phyloP scores from a whole-genome alignment of 2,888 invertebrate species.

The Folsomia candida region DNA sequence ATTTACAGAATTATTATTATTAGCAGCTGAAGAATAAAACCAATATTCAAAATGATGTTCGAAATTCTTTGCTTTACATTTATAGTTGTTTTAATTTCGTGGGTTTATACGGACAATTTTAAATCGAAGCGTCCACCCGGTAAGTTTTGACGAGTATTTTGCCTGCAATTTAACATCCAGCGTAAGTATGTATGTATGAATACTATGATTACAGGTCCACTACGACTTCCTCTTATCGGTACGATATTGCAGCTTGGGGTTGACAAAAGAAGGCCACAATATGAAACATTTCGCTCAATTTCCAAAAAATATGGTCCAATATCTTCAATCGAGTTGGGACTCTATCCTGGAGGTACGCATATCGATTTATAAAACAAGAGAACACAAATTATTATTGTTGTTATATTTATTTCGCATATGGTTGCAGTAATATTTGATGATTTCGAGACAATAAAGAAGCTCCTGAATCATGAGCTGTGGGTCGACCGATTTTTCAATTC shows the following conservation, averaged over 20 bases:
- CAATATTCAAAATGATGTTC: conserved; percentile 1
- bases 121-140: neutral
- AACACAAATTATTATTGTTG: too few relatives aligned
- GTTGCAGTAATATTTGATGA: conserved; percentile 27
- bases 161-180: too few relatives aligned
- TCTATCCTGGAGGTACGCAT: neutral
- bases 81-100: neutral
- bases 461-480: conserved; percentile 26
- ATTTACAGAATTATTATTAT: too few relatives aligned
- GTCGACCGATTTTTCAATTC: conserved; percentile 27
- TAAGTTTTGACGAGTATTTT: too few relatives aligned
- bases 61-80: neutral
- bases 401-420: neutral
- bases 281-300: conserved; percentile 18
- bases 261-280: conserved; percentile 17
- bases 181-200: neutral
- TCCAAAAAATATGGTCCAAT: conserved; percentile 25
- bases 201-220: conserved; percentile 20
- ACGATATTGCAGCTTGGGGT: conserved; percentile 17
- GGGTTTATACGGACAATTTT: conserved; percentile 7
- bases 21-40: too few relatives aligned
- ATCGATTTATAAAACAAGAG: neutral
- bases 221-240: conserved; percentile 26
- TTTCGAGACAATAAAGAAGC: conserved; percentile 26
- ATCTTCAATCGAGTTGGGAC: conserved; percentile 13